Evolutionary conservation across 2,888 invertebrate genomes (phyloP).

Genomic region (Arenicola marina): DNA sequence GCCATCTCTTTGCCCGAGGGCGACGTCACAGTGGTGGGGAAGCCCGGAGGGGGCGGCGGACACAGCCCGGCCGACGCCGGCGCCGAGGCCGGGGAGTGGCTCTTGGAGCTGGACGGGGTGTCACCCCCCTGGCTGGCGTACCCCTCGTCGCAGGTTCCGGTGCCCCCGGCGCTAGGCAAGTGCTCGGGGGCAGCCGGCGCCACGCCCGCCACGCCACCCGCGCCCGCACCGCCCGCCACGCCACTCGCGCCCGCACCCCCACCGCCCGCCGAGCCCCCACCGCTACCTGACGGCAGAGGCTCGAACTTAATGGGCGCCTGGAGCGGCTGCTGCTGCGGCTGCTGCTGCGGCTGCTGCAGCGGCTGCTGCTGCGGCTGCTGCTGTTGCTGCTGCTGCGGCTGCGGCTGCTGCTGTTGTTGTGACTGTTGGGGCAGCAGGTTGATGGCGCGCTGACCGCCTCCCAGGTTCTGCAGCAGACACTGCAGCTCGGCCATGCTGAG

Average conservation of each 20-base stretch:
- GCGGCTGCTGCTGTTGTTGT: not conserved
- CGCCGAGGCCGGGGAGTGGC: conserved; percentile 40
- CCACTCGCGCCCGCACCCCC: not conserved
- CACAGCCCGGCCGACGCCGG: too few species aligned
- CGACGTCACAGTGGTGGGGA: not conserved
- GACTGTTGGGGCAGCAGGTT: not conserved
- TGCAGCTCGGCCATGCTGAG: conserved; percentile 57
- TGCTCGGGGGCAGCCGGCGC: not conserved
- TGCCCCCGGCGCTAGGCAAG: not conserved
- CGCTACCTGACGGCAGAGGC: not conserved
- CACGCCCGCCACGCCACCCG: not conserved
- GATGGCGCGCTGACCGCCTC: conserved; percentile 34
- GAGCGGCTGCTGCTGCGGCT: not conserved
- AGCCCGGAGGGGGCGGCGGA: too few species aligned
- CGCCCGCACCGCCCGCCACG: not conserved
- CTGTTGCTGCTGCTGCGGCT: not conserved
- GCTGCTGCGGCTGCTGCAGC: not conserved
- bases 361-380: not conserved
- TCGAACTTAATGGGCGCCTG: not conserved
- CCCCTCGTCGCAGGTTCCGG: conserved; percentile 35
- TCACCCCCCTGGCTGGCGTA: conserved; percentile 41
- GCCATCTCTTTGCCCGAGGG: not conserved
- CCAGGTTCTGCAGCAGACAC: conserved; percentile 47
- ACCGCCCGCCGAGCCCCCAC: not conserved
- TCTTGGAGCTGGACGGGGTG: conserved; percentile 41